Evolutionary conservation across 2,797 vertebrate genomes (phyloP).

Genomic region (Coregonus ussuriensis): DNA sequence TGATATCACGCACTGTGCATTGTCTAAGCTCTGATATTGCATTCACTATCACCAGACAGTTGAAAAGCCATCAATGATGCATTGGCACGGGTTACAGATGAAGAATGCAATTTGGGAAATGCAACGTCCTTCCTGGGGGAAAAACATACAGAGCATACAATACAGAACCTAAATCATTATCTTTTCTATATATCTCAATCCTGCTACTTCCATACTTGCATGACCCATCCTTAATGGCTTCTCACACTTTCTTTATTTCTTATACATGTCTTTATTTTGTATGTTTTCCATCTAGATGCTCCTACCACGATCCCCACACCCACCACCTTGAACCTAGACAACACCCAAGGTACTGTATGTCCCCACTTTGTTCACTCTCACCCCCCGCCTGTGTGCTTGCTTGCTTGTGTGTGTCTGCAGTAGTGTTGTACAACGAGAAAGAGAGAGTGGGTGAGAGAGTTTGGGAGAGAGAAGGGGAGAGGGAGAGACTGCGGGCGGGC

Average conservation of each 20-base stretch:
- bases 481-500: conserved; percentile 51
- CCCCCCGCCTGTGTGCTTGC: conserved; percentile 28
- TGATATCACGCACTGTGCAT: not conserved
- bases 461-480: conserved; percentile 27
- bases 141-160: not conserved
- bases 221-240: conserved; percentile 56
- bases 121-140: not conserved
- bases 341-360: conserved; percentile 94
- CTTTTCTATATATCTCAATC: not conserved
- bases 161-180: not conserved
- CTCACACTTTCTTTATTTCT: conserved; percentile 79
- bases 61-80: not conserved
- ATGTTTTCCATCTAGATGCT: conserved; percentile 98
- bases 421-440: conserved; percentile 31
- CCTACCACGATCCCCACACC: conserved; percentile 97
- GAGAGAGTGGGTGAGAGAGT: not conserved
- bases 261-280: conserved; percentile 86
- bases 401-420: conserved; percentile 26
- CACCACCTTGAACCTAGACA: conserved; percentile 87
- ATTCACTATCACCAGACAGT: not conserved
- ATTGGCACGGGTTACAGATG: not conserved
- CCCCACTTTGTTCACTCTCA: conserved; percentile 71
- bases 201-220: conserved; percentile 4
- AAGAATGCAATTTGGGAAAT: not conserved
- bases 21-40: not conserved